Evolutionary conservation across 2,888 invertebrate genomes (phyloP).

Genomic region (Drosophila rubida): DNA sequence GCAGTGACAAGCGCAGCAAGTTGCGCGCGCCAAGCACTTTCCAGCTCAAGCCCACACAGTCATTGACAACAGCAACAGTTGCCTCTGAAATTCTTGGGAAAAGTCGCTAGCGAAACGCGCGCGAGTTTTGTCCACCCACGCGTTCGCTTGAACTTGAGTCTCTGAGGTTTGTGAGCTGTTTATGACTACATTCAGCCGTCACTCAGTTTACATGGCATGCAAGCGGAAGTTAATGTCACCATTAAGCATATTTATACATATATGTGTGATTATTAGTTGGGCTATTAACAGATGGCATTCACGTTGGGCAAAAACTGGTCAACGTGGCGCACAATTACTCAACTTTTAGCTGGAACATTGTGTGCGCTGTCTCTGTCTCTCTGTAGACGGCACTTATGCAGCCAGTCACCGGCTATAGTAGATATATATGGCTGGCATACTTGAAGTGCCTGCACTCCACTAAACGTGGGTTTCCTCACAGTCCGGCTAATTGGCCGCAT

Average conservation of each 20-base stretch:
- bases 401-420: constrained; percentile 17
- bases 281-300: constrained; percentile 37
- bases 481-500: constrained; percentile 47
- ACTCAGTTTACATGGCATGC: constrained; percentile 16
- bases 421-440: constrained; percentile 25
- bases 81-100: constrained; percentile 50
- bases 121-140: constrained; percentile 42
- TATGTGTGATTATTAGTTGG: constrained; percentile 46
- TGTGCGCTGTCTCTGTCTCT: neutral
- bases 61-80: constrained; percentile 12
- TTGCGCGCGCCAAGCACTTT: constrained; percentile 73
- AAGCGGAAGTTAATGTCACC: constrained; percentile 71
- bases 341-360: constrained; percentile 15
- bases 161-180: constrained; percentile 47
- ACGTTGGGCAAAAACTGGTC: constrained; percentile 2
- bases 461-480: constrained; percentile 48
- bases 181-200: constrained; percentile 31
- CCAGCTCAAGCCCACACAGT: constrained; percentile 55
- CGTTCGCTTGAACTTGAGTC: constrained; percentile 68
- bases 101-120: constrained; percentile 43
- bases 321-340: constrained; percentile 13
- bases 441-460: constrained; percentile 26
- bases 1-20: constrained; percentile 49
- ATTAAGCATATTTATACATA: constrained; percentile 32
- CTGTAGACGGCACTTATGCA: constrained; percentile 26